Evolutionary conservation across 1,140 invertebrate genomes (phyloP), one percentile per base, ranked within the genome.

Genomic region (Rhyzopertha dominica): DNA sequence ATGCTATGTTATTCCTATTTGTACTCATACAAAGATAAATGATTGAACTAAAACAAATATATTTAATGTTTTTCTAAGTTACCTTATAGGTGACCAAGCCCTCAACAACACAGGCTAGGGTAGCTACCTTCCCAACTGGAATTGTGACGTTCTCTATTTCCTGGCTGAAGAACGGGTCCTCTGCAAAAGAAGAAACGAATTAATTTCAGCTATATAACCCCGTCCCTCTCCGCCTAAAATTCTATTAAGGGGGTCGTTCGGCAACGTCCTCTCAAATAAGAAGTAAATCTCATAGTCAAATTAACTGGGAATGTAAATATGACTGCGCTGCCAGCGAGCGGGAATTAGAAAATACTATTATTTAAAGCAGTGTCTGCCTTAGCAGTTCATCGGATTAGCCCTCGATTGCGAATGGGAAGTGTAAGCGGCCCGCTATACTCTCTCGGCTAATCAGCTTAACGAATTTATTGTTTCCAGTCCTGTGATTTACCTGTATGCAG

Each of bases 51-150:
- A n/a, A n/a, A n/a, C n/a, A n/a, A n/a, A n/a, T n/a, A n/a, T n/a
- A n/a, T n/a, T n/a, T n/a, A n/a, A n/a, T n/a, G n/a, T n/a, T n/a
- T n/a, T n/a, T n/a, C n/a, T n/a, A n/a, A n/a, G n/a, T 72, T 74
- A 91, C 88, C 83, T 90, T 91, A 67, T 85, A 91, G 2, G 77
- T 74, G 18, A 79, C 85, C 34, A 92, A 72, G 65, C 90, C 86
- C 62, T 90, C 79, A 4, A 91, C 87, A 17, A 84, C 74, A 56
- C 89, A 93, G 14, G 84, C 77, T 17, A 93, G 74, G 29, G 84
- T 79, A 1, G 87, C 90, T 66, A 92, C 88, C 53, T 89, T 73
- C 36, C 88, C 87, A 28, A 90, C 77, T 5, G 88, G 77, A 16
- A 84, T 81, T 26, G 88, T 92, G 49, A 87, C 82, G 70, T 92